Conservation (phyloP, 2,113 vertebrate species). For the Herpailurus yagouaroundi region DNA sequence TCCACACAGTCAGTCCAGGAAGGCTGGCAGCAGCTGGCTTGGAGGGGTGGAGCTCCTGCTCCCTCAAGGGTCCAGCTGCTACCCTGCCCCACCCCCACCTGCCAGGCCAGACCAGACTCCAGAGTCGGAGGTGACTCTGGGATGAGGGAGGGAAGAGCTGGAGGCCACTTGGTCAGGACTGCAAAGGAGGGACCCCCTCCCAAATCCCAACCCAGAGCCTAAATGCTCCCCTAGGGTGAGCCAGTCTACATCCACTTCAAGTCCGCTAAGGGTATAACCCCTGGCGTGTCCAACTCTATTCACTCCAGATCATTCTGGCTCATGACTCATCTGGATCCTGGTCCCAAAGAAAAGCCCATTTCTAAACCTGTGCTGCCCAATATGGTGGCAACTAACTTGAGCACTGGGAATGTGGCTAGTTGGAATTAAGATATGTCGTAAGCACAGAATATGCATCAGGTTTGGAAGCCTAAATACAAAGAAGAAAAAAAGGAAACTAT, state of each 20-base stretch:
- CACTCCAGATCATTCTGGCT: conserved; percentile 49
- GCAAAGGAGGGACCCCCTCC: background rate
- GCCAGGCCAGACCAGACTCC: conserved; percentile 59
- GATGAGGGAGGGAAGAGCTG: background rate
- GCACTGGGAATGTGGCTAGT: background rate
- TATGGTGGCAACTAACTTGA: background rate
- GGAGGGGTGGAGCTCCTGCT: conserved; percentile 70
- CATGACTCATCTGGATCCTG: conserved; percentile 15
- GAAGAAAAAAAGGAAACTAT: conserved; percentile 21
- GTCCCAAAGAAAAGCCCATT: conserved; percentile 51
- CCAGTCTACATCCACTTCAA: conserved; percentile 31
- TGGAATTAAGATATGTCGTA: background rate
- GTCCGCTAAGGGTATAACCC: conserved; percentile 11
- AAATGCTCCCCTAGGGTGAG: conserved; percentile 43
- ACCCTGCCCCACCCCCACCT: conserved; percentile 58
- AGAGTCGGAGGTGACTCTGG: conserved; percentile 63
- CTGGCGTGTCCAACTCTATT: background rate
- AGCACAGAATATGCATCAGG: conserved; percentile 18
- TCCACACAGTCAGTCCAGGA: conserved; percentile 80
- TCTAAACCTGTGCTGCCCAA: conserved; percentile 40
- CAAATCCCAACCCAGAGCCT: background rate
- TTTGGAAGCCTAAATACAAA: conserved; percentile 41
- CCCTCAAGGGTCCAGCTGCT: conserved; percentile 78
- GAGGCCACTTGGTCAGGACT: background rate
- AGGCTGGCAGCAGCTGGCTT: conserved; percentile 81